These are phyloP conservation scores for Oreochromis niloticus DNA, from an alignment of 2,113 vertebrate genomes.

Conservation along the genomic window DNA sequence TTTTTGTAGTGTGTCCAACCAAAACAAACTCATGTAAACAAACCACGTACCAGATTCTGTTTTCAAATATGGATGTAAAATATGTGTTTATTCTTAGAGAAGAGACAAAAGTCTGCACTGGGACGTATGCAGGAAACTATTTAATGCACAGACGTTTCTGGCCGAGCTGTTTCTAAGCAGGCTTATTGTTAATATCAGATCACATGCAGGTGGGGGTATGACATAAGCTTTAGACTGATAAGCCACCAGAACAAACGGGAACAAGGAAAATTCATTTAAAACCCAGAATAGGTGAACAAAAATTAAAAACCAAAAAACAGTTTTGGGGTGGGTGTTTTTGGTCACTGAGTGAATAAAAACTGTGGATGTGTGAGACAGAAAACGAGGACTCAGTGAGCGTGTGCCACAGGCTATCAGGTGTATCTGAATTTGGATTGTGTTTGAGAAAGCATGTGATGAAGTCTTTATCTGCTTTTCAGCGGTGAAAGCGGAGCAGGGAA, in stretches of 20 bases:
- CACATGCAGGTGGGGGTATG: background rate
- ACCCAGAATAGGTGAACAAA: background rate
- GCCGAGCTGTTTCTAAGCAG: background rate
- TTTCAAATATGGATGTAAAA: background rate
- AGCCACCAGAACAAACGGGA: background rate
- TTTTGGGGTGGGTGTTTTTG: background rate
- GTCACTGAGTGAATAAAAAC: background rate
- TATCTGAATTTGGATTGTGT: background rate
- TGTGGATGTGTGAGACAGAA: background rate
- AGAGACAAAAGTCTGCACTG: background rate
- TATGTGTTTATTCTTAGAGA: background rate
- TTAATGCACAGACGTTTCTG: background rate
- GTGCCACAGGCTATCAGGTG: background rate
- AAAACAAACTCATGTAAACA: background rate
- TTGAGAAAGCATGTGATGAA: background rate
- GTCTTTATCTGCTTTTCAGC: conserved; percentile 54
- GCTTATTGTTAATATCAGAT: background rate
- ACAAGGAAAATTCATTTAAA: background rate
- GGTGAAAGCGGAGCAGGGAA: conserved; percentile 97
- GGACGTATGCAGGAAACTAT: background rate
- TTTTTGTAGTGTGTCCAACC: background rate
- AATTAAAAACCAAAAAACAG: background rate
- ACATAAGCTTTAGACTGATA: background rate
- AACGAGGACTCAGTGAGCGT: background rate
- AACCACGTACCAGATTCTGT: background rate